Conservation (phyloP, 2,113 vertebrate genomes). For the Thamnaconus septentrionalis region DNA sequence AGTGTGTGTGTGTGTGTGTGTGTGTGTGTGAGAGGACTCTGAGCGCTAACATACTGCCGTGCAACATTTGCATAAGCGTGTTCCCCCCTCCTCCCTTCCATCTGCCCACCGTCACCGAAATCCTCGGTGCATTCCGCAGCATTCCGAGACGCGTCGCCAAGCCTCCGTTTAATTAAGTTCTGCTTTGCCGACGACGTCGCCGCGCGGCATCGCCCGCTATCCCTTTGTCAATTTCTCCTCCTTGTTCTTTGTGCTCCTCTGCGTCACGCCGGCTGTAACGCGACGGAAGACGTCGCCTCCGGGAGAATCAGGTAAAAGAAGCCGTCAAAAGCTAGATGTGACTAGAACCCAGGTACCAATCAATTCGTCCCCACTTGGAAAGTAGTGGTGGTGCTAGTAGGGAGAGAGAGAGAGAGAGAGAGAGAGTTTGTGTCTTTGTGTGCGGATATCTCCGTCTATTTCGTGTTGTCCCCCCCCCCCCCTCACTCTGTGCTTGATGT, state of each 20-base stretch:
- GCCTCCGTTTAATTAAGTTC: conserved; percentile 72
- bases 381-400: not conserved
- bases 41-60: no score
- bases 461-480: conserved; percentile 30
- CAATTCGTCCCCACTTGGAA: conserved; percentile 27
- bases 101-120: conserved; percentile 40
- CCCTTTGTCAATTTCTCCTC: conserved; percentile 59
- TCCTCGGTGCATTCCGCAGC: conserved; percentile 57
- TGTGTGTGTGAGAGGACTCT: conserved; percentile 3
- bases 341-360: conserved; percentile 65
- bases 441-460: conserved; percentile 30
- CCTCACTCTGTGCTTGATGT: conserved; percentile 37
- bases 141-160: conserved; percentile 58
- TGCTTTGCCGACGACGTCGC: conserved; percentile 58
- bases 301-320: conserved; percentile 74
- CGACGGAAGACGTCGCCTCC: conserved; percentile 62
- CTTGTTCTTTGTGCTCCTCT: conserved; percentile 49
- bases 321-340: conserved; percentile 66
- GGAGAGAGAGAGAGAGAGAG: no score
- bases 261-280: conserved; percentile 51
- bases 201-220: conserved; percentile 52
- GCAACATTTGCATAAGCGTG: not conserved
- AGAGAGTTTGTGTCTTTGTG: conserved; percentile 50
- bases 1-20: conserved; percentile 1
- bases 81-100: conserved; percentile 24